Evolutionary conservation across 2,113 vertebrate genomes (phyloP).

Genomic region (Dermatemys mawii): DNA sequence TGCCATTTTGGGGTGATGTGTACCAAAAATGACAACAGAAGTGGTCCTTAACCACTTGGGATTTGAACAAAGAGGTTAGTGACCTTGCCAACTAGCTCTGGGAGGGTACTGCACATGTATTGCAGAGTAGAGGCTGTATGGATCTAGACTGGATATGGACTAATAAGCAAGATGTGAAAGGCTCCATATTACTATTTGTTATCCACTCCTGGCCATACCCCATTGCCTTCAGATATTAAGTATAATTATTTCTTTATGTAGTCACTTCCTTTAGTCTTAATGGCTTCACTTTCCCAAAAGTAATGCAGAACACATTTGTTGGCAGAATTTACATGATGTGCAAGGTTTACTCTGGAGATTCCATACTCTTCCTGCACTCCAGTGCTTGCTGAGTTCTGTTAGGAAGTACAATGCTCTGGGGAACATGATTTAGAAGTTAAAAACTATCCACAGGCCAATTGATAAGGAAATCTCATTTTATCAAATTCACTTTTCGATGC

Average conservation of each 20-base stretch:
- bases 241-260: neutral
- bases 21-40: neutral
- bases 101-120: fast-evolving
- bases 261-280: neutral
- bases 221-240: neutral
- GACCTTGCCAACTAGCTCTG: neutral
- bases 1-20: neutral
- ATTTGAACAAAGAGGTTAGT: neutral
- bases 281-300: neutral
- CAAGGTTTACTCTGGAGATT: neutral
- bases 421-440: neutral
- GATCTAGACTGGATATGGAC: neutral
- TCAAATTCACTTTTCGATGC: neutral
- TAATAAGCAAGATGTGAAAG: fast-evolving
- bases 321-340: neutral
- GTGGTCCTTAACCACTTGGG: fast-evolving
- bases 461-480: neutral
- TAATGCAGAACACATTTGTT: neutral
- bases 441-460: neutral
- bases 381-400: neutral
- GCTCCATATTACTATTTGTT: neutral
- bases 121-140: neutral
- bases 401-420: neutral
- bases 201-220: neutral
- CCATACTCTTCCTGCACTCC: neutral